Evolutionary conservation across 2,113 vertebrate genomes (phyloP), one percentile per base, ranked within the genome.

Genomic region (Mirounga angustirostris): DNA sequence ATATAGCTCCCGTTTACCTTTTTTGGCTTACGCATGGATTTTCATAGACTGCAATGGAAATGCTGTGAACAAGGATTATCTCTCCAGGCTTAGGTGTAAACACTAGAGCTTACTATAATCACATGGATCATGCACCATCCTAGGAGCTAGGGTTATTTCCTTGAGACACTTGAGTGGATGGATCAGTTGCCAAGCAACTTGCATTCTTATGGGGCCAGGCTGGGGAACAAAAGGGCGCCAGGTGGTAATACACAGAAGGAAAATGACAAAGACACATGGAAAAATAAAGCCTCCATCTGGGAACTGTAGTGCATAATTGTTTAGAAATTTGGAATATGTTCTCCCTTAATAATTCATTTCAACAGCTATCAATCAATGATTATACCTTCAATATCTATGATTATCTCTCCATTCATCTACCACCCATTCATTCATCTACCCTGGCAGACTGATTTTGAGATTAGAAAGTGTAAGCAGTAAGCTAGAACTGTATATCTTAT

Each of bases 151-250:
- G 90, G 96, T 63, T 89, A 43, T 92, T 97, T 97, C 90, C 94
- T 95, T 8, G 40, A 96, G 96, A 96, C 84, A 71, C 43, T 82
- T 46, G 78, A 94, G 93, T 90, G 95, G 82, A 90, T 92, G 89
- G 95, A 97, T 93, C 21, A 21, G 30, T 96, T 97, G 97, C 97
- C 95, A 98, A 97, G 96, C 96, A 97, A 97, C 91, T 98, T 94
- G 65, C 94, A 74, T 85, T 98, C 63, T 93, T 74, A 43, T 11
- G 52, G 76, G 80, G 81, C 80, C 65, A 30, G 84, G 61, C 69
- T 94, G 92, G 93, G 63, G 89, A 97, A 94, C 67, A 94, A 91
- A 95, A 94, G 87, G 71, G 59, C 18, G 19, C 98, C 96, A 52
- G 83, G 58, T 94, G 96, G 54, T 76, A 58, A 79, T 50, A 97